These are phyloP conservation scores for Bombus sibiricus DNA, from an alignment of 1,140 invertebrate genomes.

Conservation along the genomic window DNA sequence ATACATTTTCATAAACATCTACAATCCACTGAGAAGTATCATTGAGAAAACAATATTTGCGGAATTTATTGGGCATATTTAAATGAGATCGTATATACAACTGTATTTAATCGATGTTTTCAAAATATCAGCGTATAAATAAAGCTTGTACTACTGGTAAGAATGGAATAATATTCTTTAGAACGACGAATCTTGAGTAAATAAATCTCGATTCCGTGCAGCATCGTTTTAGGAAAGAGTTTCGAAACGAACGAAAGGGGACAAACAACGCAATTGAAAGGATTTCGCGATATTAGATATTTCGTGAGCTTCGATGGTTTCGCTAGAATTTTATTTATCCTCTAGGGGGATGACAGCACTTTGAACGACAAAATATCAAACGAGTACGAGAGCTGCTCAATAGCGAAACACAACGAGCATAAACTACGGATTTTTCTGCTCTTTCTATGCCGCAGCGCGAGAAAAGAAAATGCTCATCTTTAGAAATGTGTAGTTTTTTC, in stretches of 20 bases:
- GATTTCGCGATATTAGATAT: background rate
- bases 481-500: background rate
- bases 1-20: background rate
- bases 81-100: background rate
- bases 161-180: background rate
- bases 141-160: background rate
- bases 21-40: background rate
- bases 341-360: too few species aligned
- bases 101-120: background rate
- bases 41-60: background rate
- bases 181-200: background rate
- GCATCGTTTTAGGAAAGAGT: background rate
- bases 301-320: background rate
- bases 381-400: background rate
- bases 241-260: too few species aligned
- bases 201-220: background rate
- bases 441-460: too few species aligned
- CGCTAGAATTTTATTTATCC: slow-evolving; percentile 3
- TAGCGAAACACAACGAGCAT: background rate
- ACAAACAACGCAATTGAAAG: background rate
- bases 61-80: background rate
- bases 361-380: slow-evolving; percentile 1
- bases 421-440: background rate
- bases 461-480: background rate
- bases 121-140: background rate